Percentiles rank a stretch among this genome's conserved stretches.
These are phyloP conservation scores for Caenorhabditis zanzibari DNA, from an alignment of 2,888 invertebrate species.

Conservation along the genomic window DNA sequence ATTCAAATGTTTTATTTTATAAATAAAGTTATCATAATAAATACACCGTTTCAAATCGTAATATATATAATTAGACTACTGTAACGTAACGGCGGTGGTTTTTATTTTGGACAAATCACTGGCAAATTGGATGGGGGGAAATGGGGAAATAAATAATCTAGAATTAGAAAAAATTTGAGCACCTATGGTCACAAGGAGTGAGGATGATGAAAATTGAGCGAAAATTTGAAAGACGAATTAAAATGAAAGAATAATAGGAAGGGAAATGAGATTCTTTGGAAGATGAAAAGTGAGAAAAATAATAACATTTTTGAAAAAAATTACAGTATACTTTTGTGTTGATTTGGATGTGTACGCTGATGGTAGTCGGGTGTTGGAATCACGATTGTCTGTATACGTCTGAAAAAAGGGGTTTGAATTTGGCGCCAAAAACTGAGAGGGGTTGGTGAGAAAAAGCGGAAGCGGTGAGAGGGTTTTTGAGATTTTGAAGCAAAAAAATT, in stretches of 20 bases:
- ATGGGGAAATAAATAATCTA: not conserved
- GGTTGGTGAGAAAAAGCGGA: not conserved
- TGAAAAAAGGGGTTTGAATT: conserved; percentile 56
- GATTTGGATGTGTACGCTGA: conserved; percentile 59
- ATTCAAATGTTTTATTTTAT: too few species aligned
- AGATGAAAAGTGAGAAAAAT: conserved; percentile 3
- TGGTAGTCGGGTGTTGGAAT: conserved; percentile 81
- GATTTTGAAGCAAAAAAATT: too few species aligned
- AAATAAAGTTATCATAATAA: too few species aligned
- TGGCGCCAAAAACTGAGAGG: not conserved
- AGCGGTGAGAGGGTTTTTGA: too few species aligned
- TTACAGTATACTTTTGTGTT: conserved; percentile 61
- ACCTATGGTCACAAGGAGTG: conserved; percentile 51
- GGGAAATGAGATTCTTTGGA: conserved; percentile 43
- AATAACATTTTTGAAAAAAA: not conserved
- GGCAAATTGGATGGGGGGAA: conserved; percentile 40
- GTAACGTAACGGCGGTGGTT: conserved; percentile 44
- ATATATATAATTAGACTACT: too few species aligned
- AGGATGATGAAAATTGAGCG: conserved; percentile 44
- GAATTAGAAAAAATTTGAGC: conserved; percentile 41
- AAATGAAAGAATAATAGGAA: not conserved
- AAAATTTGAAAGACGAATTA: not conserved
- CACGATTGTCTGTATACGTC: conserved; percentile 77
- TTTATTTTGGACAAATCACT: conserved; percentile 51
- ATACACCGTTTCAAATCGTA: too few species aligned